Base-by-base conservation (phyloP, 2,113 vertebrate species). In the Campylomormyrus tamandua region DNA sequence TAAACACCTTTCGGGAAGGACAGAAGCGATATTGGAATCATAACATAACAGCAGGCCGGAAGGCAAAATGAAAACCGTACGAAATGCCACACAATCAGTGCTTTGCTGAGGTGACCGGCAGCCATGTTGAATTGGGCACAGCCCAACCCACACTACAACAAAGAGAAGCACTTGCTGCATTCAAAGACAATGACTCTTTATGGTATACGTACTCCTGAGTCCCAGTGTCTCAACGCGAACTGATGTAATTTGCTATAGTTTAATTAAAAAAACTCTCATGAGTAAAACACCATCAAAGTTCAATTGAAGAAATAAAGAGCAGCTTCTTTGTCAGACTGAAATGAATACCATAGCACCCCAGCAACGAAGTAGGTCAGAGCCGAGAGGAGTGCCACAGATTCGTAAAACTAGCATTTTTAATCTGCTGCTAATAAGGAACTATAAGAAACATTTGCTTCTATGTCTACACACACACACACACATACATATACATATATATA, bases 1-100 rank as follows among this genome's bases (percentile, higher is more conserved):
- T 95, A 93, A 95, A 96, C 83, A 96, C 95, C 96, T 96, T 31
- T 66, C 10, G 7, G 92, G 3, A 80, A 45, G 52, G n/a, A 89
- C 4, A 90, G 21, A 21, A 84, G 27, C 13, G 19, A 6, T 17
- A 87, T 1, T 21, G 45, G 35, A 49, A 86, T 15, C 83, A 49
- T n/a, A 53, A 48, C 21, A 17, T 46, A 39, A 87, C 50, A 27
- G 35, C 2, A 31, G 49, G 27, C 48, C 27, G 42, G 85, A 35
- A 10, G 31, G 5, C 49, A 42, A 42, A 80, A 80, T 42, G 74
- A 27, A 15, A 86, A 27, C 24, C 10, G 9, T n/a, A 11, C 83
- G 49, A 50, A n/a, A 48, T 50, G 42, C 6, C 3, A 86, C 46
- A 86, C 17, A 27, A 5, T 86, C 83, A 6, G 83, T 31, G 24